Percentiles rank a stretch among this genome's conserved stretches.
Evolutionary conservation across 2,888 invertebrate genomes (phyloP).

Genomic region (Bombylius major): DNA sequence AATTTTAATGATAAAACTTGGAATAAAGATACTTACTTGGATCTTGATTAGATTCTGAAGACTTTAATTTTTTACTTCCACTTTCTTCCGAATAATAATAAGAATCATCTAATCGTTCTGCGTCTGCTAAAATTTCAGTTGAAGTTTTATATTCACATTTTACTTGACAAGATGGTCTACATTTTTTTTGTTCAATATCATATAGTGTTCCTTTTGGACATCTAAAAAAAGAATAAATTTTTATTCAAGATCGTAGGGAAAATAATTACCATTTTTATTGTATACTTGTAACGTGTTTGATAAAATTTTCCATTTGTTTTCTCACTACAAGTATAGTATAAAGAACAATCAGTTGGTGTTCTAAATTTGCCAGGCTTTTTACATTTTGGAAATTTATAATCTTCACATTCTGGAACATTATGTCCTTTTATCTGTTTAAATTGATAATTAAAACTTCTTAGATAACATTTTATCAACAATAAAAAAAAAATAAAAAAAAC

Average conservation of each 20-base stretch:
- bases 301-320: constrained; percentile 27
- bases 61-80: neutral
- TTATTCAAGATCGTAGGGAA: neutral
- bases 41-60: too few relatives aligned
- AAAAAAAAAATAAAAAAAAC: too few relatives aligned
- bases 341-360: constrained; percentile 30
- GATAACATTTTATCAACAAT: too few relatives aligned
- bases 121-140: constrained; percentile 4
- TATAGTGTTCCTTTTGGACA: constrained; percentile 22
- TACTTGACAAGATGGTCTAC: constrained; percentile 14
- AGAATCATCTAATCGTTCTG: neutral
- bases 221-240: neutral
- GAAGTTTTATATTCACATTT: constrained; percentile 11
- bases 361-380: constrained; percentile 28
- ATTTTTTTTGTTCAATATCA: constrained; percentile 16
- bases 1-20: too few relatives aligned
- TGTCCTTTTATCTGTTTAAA: neutral
- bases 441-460: too few relatives aligned
- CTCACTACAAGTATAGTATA: constrained; percentile 36
- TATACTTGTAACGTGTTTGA: constrained; percentile 31
- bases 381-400: constrained; percentile 31
- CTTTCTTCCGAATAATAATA: neutral
- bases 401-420: constrained; percentile 24
- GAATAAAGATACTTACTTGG: neutral
- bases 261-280: too few relatives aligned